Base-by-base conservation (phyloP, 2,113 vertebrate species). In the Atractosteus spatula region DNA sequence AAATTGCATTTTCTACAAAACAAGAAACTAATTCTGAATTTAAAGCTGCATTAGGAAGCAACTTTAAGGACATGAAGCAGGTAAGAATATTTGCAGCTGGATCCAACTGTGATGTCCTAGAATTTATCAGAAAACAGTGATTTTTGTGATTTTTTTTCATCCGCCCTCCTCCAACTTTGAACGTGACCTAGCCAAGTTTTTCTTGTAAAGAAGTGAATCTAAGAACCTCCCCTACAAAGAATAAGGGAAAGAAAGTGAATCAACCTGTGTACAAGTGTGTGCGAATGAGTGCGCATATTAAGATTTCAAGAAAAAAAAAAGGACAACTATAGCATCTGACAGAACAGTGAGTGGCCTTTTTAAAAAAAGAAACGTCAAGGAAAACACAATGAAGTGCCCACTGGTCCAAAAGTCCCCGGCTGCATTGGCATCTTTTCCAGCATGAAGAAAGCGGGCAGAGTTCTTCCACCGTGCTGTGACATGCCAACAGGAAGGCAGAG, bases 401-500 rank as follows among this genome's bases (percentile, higher is more conserved):
- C 59, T 44, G 61, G 55, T 67, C 14, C 57, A 29, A 62, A 8
- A 51, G 65, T n/a, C 17, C n/a, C 51, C 59, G 10, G 41, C 42
- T 56, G 47, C 56, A 70, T 51, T 54, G 43, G n/a, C 11, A 41
- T 61, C 41, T 64, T 55, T 43, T 11, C 41, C 55, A 17, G 44
- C 43, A 41, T 57, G 11, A 41, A 56, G 13, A 55, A 63, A 63
- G 41, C 3, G 16, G 71, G 62, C 59, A 71, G 41, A 77, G 78
- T 74, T n/a, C 70, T 81, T 79, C 81, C 70, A 74, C 29, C 71
- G 77, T 59, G 57, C 54, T 74, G 78, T 79, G 79, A n/a, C 41
- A 12, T 45, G 41, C 29, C 47, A 41, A 41, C 71, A 8, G 14
- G 3, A 14, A 6, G 3, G 3, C n/a, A 82, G 84, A 89, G 86